Evolutionary conservation across 2,797 vertebrate genomes (phyloP), one percentile per base, ranked within the genome.

Genomic region (Typhlichthys subterraneus): DNA sequence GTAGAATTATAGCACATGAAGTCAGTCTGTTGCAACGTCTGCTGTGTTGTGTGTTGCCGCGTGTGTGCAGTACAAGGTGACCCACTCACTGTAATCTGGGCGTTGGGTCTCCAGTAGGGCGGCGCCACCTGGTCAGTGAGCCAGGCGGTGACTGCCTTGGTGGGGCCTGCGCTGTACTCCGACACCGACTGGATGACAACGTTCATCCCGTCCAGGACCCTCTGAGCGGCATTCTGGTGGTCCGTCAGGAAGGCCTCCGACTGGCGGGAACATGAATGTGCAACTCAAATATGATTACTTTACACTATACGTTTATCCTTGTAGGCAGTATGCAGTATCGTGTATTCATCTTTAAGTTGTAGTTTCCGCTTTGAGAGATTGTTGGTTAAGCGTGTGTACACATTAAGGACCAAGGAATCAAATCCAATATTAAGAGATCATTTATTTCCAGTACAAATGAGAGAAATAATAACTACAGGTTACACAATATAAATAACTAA

Each of bases 61-160:
- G 12, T 69, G 9, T 62, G 17, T 11, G 38, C 29, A 4, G 67
- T 38, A 1, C 9, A 7, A 12, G 51, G 45, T 4, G 15, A 50
- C 1, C 2, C 17, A 79, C 92, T 90, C 84, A 95, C 94, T 1
- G 62, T 89, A 72, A 95, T 93, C 17, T 93, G 90, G 2, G 87
- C 74, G 53, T 95, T 95, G 51, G 94, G 88, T 75, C 90, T 92
- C 94, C 94, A 95, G 82, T 95, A 95, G 0, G 90, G 84, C 0
- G 94, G 94, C 0, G 94, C 94, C 80, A 95, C 93, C 70, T 91
- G 92, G 75, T 95, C 94, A 0, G 94, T 94, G 45, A 95, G 82
- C 94, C 94, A 95, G 59, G 90, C 82, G 0, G 93, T 72, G 61
- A 94, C 93, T 0, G 90, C 90, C 73, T 92, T 93, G 47, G 92